Evolutionary conservation across 2,113 vertebrate species (phyloP).

Genomic region (Ranitomeya variabilis): DNA sequence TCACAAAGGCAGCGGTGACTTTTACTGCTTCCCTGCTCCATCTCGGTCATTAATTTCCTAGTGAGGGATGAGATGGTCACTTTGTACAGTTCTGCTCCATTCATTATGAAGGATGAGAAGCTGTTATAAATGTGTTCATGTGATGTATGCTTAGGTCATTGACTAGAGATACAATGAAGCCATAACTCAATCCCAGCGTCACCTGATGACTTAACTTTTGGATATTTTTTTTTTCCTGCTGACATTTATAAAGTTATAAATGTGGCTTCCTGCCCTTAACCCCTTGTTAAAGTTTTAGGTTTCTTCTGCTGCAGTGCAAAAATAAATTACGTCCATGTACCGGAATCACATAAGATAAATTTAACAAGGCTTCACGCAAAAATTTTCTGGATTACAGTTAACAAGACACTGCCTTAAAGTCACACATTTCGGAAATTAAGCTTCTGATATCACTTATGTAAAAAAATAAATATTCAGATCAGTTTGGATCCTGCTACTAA

Average conservation of each 20-base stretch:
- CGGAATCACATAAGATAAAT: neutral
- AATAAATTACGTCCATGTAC: neutral
- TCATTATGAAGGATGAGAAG: constrained; percentile 52
- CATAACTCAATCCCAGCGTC: constrained; percentile 50
- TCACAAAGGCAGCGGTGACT: constrained; percentile 54
- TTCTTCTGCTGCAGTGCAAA: no score
- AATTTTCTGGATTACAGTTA: no score
- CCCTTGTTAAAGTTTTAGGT: neutral
- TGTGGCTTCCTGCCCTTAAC: neutral
- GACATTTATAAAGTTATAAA: constrained; percentile 51
- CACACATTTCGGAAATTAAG: no score
- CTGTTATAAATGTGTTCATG: constrained; percentile 47
- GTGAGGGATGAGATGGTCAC: constrained; percentile 56
- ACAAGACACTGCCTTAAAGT: no score
- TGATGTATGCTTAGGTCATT: constrained; percentile 57
- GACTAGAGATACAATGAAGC: constrained; percentile 47
- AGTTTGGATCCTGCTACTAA: no score
- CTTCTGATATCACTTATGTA: no score
- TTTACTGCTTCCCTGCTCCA: constrained; percentile 43
- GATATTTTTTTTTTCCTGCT: constrained; percentile 39
- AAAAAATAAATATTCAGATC: no score
- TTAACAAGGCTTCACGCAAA: no score
- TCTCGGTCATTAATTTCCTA: constrained; percentile 55
- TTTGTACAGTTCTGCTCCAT: constrained; percentile 48
- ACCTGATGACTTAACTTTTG: constrained; percentile 44